Evolutionary conservation across 2,113 vertebrate genomes (phyloP).

Genomic region (Anarrhichthys ocellatus): DNA sequence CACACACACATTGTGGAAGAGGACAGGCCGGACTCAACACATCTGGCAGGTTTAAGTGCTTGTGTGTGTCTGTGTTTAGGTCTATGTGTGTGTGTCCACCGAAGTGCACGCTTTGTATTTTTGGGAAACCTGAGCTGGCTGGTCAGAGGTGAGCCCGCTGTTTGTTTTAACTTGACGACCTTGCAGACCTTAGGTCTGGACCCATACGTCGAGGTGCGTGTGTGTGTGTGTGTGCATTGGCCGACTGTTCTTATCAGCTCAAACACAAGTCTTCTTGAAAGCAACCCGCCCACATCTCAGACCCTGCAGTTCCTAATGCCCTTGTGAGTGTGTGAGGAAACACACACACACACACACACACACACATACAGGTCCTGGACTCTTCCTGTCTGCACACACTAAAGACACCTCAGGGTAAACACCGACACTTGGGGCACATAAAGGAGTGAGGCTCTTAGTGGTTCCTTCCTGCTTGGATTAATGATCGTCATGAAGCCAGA

Average conservation of each 20-base stretch:
- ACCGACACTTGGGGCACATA: conserved; percentile 48
- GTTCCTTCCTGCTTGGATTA: conserved; percentile 51
- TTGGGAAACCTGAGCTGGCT: conserved; percentile 70
- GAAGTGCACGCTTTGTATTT: conserved; percentile 35
- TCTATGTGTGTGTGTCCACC: conserved; percentile 29
- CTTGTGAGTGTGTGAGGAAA: too few species aligned
- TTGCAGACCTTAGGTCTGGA: conserved; percentile 59
- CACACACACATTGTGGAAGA: conserved; percentile 54
- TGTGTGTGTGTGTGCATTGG: neutral
- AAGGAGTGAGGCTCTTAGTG: conserved; percentile 43
- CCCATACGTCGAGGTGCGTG: neutral
- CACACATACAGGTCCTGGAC: conserved; percentile 27
- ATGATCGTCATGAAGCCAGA: conserved; percentile 18
- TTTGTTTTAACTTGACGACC: conserved; percentile 72
- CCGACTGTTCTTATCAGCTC: conserved; percentile 49
- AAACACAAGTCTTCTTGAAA: conserved; percentile 8
- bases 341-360: neutral
- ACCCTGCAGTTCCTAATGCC: conserved; percentile 20
- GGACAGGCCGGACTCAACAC: conserved; percentile 76
- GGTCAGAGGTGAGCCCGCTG: conserved; percentile 43
- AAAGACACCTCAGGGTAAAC: conserved; percentile 65
- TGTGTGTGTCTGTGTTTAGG: conserved; percentile 36
- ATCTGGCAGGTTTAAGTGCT: conserved; percentile 56
- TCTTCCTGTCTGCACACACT: conserved; percentile 63
- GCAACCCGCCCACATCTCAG: conserved; percentile 3